Evolutionary conservation across 2,797 vertebrate genomes (phyloP).

Genomic region (Mionectes olivaceus): DNA sequence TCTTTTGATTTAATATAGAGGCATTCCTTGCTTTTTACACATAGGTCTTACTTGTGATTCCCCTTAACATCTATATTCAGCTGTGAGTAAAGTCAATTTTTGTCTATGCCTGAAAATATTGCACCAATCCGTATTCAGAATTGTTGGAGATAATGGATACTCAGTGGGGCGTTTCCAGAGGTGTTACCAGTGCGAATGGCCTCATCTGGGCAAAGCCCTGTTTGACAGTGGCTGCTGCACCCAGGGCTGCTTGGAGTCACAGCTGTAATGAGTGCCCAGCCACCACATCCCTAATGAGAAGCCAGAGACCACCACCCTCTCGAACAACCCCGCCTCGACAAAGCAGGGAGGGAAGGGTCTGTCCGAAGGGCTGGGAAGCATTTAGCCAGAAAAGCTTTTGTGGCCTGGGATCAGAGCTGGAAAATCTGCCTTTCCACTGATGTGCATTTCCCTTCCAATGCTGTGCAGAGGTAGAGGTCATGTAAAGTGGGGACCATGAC

Average conservation of each 20-base stretch:
- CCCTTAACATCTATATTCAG: not conserved
- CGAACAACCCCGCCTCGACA: rapidly evolving
- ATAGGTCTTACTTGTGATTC: not conserved
- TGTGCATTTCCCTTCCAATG: not conserved
- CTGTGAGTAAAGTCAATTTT: constrained; percentile 28
- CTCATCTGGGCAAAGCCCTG: not conserved
- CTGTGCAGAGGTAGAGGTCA: not conserved
- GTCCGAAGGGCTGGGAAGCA: not conserved
- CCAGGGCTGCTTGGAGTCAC: not conserved
- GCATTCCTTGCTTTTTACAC: not conserved
- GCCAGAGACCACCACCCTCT: not conserved
- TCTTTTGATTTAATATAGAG: not conserved
- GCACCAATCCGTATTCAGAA: not conserved
- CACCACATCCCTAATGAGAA: not conserved
- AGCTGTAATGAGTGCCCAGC: not conserved
- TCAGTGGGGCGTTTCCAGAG: not conserved
- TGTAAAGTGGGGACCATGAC: not conserved
- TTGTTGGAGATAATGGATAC: constrained; percentile 8
- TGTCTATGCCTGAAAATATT: not conserved
- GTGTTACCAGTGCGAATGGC: not conserved
- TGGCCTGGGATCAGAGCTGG: not conserved
- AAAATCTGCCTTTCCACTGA: not conserved
- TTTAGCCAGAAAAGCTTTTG: not conserved
- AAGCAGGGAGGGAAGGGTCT: not conserved
- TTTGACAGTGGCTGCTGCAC: not conserved